Evolutionary conservation across 2,797 vertebrate species (phyloP), one percentile per base, ranked within the genome.

Genomic region (Paguma larvata): DNA sequence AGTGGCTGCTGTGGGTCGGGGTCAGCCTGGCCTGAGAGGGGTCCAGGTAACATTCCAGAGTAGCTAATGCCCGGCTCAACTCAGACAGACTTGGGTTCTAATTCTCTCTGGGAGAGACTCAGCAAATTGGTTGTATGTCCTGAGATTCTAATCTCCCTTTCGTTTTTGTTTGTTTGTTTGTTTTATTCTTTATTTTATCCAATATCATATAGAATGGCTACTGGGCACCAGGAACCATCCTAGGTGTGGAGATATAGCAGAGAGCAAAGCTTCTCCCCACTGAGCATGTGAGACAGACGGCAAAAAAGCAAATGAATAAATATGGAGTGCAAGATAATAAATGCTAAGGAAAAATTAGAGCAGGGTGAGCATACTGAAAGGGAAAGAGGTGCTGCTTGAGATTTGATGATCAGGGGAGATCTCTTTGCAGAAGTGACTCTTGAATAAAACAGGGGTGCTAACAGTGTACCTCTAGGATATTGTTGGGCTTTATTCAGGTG

Each of bases 1-100:
- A 4, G 16, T 27, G 0, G 27, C 15, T 2, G 21, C 67, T 30
- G 7, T 6, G 23, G 13, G 46, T 38, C 1, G 5, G 27, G 7
- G 11, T 38, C n/a, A 27, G 78, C 3, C 25, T 15, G 4, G 7
- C 32, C 44, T 51, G 19, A 38, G 46, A 48, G 32, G 38, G 3
- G 2, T 32, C 30, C 0, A 0, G 44, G 16, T 2, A 5, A 15
- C 19, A 8, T 18, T 27, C 6, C 18, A 6, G 51, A 27, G 18
- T 7, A 6, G 6, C 5, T 10, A 21, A 12, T 34, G 8, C 32
- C 46, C 25, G 34, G 12, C 82, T 78, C 48, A 19, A n/a, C n/a
- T 87, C 27, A 34, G 32, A 30, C 3, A 30, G 72, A 48, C 32
- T 9, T 62, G 13, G 1, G 10, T 83, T 70, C 77, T 51, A 63